Base-by-base conservation (phyloP, 2,797 vertebrate genomes). In the Sciurus carolinensis region DNA sequence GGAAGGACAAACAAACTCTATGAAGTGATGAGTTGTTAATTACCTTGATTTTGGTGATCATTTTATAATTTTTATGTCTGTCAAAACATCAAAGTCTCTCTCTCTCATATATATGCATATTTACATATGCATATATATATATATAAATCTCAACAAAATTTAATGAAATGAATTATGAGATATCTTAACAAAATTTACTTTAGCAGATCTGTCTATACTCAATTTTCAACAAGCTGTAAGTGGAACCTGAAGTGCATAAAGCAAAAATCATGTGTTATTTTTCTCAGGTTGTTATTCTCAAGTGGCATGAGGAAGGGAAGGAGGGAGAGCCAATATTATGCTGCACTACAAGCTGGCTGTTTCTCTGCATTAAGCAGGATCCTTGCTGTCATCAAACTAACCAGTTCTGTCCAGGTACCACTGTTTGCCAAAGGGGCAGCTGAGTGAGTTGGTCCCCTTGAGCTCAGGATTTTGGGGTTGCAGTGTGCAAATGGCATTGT, bases 151-250 rank as follows among this genome's bases (percentile, higher is more conserved):
- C 33, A 84, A 59, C 50, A 59, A 71, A 20, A 20, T 1, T 15
- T 22, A 59, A 59, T 42, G 77, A 94, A 94, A 62, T 11, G 11
- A 47, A 52, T 71, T 57, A 33, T 54, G 36, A 69, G 17, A 39
- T 39, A 54, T 88, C 85, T 95, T 89, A 72, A 81, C 44, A 73
- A 69, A 44, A 75, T 69, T 83, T 52, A 80, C 26, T 59, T 64
- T 69, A 57, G 36, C 73, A 67, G 7, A 1, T 72, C 44, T 3
- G 36, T 22, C 9, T 64, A 11, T 39, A 84, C 22, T 87, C 24
- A 69, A 64, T 88, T 96, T 92, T 30, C 3, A 42, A 22, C 11
- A 57, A 69, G 42, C 10, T 91, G n/a, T 36, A 33, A 42, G 30
- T 71, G 20, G 30, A 73, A 12, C 24, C 39, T 72, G 36, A 85